These are phyloP conservation scores for Tyto alba DNA, from an alignment of 2,113 vertebrate species.

Conservation along the genomic window DNA sequence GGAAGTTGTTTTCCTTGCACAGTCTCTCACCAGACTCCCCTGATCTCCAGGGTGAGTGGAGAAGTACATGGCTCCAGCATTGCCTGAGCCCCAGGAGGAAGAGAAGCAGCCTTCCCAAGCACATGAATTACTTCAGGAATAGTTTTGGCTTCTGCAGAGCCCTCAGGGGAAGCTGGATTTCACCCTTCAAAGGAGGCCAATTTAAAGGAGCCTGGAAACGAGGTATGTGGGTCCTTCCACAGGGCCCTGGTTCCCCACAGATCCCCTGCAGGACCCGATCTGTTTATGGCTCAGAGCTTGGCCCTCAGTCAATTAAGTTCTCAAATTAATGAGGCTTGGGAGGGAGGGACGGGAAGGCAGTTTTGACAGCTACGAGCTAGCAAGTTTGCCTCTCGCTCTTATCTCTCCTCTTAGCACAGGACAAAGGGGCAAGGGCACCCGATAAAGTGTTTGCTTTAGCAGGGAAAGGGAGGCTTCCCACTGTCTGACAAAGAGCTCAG, in stretches of 20 bases:
- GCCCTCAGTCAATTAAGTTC: neutral
- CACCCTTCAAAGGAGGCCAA: neutral
- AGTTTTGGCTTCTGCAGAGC: neutral
- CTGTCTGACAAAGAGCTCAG: neutral
- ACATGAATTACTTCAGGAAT: neutral
- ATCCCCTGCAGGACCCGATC: neutral
- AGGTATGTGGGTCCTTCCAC: neutral
- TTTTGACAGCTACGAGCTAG: neutral
- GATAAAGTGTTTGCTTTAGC: neutral
- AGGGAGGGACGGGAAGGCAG: neutral
- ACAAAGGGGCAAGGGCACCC: slow-evolving; percentile 8
- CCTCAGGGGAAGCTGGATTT: neutral
- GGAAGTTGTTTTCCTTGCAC: neutral
- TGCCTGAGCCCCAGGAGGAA: neutral
- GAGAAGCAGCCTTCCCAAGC: neutral
- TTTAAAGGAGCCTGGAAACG: neutral
- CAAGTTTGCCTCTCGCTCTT: neutral
- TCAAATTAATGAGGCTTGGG: neutral
- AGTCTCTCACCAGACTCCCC: neutral
- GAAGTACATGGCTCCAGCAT: neutral
- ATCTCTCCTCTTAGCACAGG: slow-evolving; percentile 9
- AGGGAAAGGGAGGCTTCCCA: slow-evolving; percentile 17
- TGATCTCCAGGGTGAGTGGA: neutral
- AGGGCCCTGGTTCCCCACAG: neutral
- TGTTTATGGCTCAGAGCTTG: neutral